Percentiles rank a stretch among this genome's conserved stretches.
Conservation (phyloP, 2,113 vertebrate species). For the Petaurus breviceps region DNA sequence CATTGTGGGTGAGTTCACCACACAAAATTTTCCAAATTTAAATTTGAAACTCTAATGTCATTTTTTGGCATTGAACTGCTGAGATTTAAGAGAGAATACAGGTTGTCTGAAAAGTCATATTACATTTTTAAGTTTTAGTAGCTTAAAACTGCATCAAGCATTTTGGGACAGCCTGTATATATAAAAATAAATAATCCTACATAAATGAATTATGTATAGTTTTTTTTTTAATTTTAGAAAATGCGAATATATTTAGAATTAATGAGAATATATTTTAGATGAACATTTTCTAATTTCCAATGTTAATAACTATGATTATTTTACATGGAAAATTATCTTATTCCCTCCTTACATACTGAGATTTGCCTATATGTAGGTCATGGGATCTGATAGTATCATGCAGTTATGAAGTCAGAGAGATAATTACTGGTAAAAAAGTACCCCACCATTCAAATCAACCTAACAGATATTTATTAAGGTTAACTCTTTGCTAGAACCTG, state of each 20-base stretch:
- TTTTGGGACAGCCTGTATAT: neutral
- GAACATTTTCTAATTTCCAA: constrained; percentile 9
- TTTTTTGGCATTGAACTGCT: constrained; percentile 13
- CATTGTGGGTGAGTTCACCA: neutral
- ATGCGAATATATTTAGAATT: too few relatives aligned
- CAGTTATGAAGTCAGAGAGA: neutral
- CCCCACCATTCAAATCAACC: neutral
- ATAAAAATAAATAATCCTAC: neutral
- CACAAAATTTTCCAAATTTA: neutral
- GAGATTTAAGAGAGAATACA: constrained; percentile 21
- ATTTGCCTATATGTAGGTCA: constrained; percentile 20
- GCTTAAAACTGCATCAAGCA: neutral
- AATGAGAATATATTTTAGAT: neutral
- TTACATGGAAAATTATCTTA: constrained; percentile 19
- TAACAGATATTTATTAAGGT: neutral
- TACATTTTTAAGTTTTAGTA: neutral
- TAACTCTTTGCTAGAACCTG: neutral
- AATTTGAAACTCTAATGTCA: neutral
- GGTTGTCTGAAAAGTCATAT: neutral
- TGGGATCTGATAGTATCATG: neutral
- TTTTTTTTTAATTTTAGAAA: neutral
- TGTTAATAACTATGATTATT: constrained; percentile 57
- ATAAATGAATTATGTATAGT: neutral
- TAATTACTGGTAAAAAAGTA: neutral
- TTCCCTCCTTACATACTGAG: constrained; percentile 38